Evolutionary conservation across 2,797 vertebrate species (phyloP), one percentile per base, ranked within the genome.

Genomic region (Margarornis squamiger): DNA sequence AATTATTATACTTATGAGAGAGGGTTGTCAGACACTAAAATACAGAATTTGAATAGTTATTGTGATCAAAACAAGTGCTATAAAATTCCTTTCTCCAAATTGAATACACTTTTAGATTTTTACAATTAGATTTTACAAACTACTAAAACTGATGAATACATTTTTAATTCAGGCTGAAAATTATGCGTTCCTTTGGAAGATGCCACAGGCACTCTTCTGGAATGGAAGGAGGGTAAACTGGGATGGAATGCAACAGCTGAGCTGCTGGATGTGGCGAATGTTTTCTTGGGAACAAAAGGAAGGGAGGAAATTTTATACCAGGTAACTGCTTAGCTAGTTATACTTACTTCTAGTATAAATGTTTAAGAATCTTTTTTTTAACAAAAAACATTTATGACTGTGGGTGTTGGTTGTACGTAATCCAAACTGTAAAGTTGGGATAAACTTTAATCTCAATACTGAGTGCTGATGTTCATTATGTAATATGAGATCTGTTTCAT

Each of bases 351-450:
- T 24, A 24, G 10, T 36, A 23, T 14, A 74, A 54, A 21, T 15
- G 21, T 3, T 58, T 66, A 68, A 32, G 12, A 82, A 49, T 22
- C 0, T 54, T 71, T 79, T 65, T 14, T 43, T 70, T 52, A 52
- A 48, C 16, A 52, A 62, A 45, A 65, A n/a, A 0, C 0, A 7
- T 22, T 48, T 80, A 36, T 52, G 12, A 7, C 6, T 41, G 10
- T 46, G 26, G 3, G 1, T 9, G 2, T 46, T 68, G 16, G 14
- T 27, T 65, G 8, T 23, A 17, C 2, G 3, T 49, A 52, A 71
- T 38, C 15, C 21, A 71, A 74, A 66, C 26, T 23, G 17, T 26
- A 45, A 92, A 84, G 20, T 3, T 34, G 19, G 36, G 24, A 19
- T 21, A 38, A 86, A 63, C 18, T 39, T 79, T 59, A 21, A 39